These are phyloP conservation scores for Calephelis nemesis DNA, from an alignment of 1,140 invertebrate genomes.

Conservation along the genomic window DNA sequence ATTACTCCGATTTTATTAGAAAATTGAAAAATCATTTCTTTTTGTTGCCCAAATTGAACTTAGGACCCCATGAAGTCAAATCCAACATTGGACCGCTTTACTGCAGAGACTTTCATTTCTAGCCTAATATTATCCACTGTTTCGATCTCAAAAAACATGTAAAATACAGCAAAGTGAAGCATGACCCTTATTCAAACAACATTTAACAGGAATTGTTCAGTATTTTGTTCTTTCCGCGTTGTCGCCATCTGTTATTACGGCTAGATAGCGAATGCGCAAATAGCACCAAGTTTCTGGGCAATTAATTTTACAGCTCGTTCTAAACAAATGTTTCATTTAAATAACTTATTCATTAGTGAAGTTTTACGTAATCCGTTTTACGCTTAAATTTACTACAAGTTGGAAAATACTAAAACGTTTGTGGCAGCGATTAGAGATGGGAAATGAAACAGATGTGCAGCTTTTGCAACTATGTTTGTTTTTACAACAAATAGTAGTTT, in stretches of 20 bases:
- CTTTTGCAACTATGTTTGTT: too few relatives aligned
- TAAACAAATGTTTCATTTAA: slow-evolving; percentile 38
- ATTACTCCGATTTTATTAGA: too few relatives aligned
- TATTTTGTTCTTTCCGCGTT: slow-evolving; percentile 14
- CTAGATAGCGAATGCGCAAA: slow-evolving; percentile 19
- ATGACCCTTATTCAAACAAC: slow-evolving; percentile 1
- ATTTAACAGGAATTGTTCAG: slow-evolving; percentile 17
- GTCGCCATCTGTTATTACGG: slow-evolving; percentile 14
- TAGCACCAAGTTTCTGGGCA: slow-evolving; percentile 31
- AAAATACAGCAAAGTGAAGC: neutral
- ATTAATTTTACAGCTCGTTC: slow-evolving; percentile 39
- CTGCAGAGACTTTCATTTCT: too few relatives aligned
- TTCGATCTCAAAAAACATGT: neutral
- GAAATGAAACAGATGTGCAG: too few relatives aligned
- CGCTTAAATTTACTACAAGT: slow-evolving; percentile 4
- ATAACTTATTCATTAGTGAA: slow-evolving; percentile 43
- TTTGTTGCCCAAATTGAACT: too few relatives aligned
- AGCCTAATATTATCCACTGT: too few relatives aligned
- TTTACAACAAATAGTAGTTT: too few relatives aligned
- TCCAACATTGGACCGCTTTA: too few relatives aligned
- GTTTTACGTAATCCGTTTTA: slow-evolving; percentile 37
- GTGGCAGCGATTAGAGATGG: too few relatives aligned
- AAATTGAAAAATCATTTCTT: too few relatives aligned
- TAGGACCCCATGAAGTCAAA: too few relatives aligned
- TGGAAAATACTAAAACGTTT: neutral